Evolutionary conservation across 1,140 invertebrate species (phyloP), one percentile per base, ranked within the genome.

Genomic region (Bathynomus jamesi): DNA sequence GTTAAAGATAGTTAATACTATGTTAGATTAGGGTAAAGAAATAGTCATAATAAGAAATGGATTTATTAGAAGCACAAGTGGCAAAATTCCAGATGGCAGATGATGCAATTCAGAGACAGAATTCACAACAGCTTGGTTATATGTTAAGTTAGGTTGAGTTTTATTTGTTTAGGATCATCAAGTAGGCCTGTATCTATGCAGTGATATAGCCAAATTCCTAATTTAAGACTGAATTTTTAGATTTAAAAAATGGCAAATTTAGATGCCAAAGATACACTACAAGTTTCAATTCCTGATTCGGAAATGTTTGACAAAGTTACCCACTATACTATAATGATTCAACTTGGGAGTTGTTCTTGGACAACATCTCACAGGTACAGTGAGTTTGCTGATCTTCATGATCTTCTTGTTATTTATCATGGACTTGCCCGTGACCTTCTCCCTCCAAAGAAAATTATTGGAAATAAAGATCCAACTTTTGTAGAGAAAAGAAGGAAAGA

Each of bases 391-490:
- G 90, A 92, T 60, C 84, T 97, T 4, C 91, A 97, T 80, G 90
- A 93, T 17, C 89, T 88, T 79, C 85, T 96, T 7, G 87, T 92
- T 0, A 78, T 82, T 25, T 90, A 75, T 61, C 76, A 77, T 70
- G 72, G 91, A 21, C 88, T 94, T 0, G 86, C 87, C 25, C 93
- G 91, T 81, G 92, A 92, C 78, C 84, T 94, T 68, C 80, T 97
- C 13, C 95, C 95, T 21, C 92, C 93, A 4, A 97, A 97, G 81
- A 95, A 95, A 83, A 84, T 95, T 17, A 88, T 92, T 78, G 89
- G 90, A 0, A 91, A 90, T 77, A 87, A 87, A 76, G 87, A 87
- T 77, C 91, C 92, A 13, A 84, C 87, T 21, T 96, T 98, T 80
- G 86, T 98, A 25, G 92, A 94, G 79, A 90, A 89, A 79, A 85